Evolutionary conservation across 2,797 vertebrate species (phyloP).

Genomic region (Sarcophilus harrisii): DNA sequence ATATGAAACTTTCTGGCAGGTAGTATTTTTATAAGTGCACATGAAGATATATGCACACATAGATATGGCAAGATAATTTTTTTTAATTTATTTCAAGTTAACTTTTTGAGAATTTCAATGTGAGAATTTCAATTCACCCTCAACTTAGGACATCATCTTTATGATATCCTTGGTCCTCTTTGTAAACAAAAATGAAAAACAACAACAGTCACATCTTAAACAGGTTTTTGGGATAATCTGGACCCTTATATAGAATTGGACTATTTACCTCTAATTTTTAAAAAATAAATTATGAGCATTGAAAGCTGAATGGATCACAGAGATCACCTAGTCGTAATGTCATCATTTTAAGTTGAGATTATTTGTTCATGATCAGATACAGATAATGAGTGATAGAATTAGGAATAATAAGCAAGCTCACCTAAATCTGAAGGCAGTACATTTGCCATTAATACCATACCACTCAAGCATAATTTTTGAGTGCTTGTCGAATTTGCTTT

Average conservation of each 20-base stretch:
- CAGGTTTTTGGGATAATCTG: not conserved
- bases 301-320: not conserved
- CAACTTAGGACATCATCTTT: not conserved
- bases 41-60: slow-evolving; percentile 58
- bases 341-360: not conserved
- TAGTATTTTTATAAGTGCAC: slow-evolving; percentile 33
- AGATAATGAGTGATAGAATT: not conserved
- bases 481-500: not conserved
- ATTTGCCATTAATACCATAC: not conserved
- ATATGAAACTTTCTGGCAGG: slow-evolving; percentile 62
- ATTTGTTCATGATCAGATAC: not conserved
- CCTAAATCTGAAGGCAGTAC: not conserved
- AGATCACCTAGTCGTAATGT: not conserved
- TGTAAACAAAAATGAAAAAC: not conserved
- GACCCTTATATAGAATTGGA: not conserved
- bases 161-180: not conserved
- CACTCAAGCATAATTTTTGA: not conserved
- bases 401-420: not conserved
- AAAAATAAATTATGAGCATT: not conserved
- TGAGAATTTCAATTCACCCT: not conserved
- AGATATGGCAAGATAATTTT: slow-evolving; percentile 65
- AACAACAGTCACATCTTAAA: not conserved
- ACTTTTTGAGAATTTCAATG: slow-evolving; percentile 22
- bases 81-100: slow-evolving; percentile 52
- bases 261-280: not conserved